A percentile compares a stretch with the other conserved stretches of the same genome.
Conservation (phyloP, 2,888 invertebrate species). For the Xestia ashworthii region DNA sequence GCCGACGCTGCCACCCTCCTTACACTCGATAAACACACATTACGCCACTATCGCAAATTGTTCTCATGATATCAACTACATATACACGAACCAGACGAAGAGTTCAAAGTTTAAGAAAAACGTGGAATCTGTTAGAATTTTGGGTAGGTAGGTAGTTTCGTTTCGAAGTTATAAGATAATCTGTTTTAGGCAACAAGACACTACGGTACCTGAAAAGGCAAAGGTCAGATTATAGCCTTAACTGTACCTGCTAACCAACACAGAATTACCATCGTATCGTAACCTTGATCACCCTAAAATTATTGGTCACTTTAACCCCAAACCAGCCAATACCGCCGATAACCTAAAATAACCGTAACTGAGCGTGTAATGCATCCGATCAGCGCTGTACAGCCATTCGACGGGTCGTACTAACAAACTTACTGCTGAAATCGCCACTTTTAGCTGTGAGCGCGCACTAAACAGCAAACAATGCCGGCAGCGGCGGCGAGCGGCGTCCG, state of each 20-base stretch:
- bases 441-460: conserved; percentile 84
- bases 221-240: neutral
- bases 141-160: neutral
- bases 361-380: conserved; percentile 52
- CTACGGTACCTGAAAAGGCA: neutral
- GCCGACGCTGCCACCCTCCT: conserved; percentile 69
- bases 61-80: conserved; percentile 37
- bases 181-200: neutral
- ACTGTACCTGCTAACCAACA: neutral
- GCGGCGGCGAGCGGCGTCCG: conserved; percentile 88
- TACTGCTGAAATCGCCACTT: conserved; percentile 86
- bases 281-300: conserved; percentile 22
- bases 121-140: neutral
- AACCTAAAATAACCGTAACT: conserved; percentile 63
- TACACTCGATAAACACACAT: conserved; percentile 74
- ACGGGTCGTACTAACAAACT: conserved; percentile 70
- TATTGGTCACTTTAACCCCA: conserved; percentile 15
- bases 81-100: conserved; percentile 18
- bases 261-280: conserved; percentile 14
- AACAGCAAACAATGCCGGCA: conserved; percentile 87
- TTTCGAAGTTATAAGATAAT: neutral
- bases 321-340: conserved; percentile 45
- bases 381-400: conserved; percentile 67
- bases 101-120: neutral
- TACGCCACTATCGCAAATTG: conserved; percentile 66